phyloP scores from a whole-genome alignment of 2,888 invertebrate species.

The Mantis religiosa region DNA sequence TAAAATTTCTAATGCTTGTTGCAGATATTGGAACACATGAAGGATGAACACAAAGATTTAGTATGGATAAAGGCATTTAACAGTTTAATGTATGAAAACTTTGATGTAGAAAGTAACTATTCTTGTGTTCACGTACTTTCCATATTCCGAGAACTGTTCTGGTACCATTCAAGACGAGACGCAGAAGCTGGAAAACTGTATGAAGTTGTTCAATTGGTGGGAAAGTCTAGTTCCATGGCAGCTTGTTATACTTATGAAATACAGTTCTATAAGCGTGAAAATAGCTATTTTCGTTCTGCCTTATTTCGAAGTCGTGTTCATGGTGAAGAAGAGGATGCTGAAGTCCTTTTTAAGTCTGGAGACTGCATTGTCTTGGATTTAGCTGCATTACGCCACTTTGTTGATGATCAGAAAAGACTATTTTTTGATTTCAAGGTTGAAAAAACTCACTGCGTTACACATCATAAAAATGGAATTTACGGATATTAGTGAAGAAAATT shows the following conservation, averaged over 20 bases:
- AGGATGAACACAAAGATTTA: constrained; percentile 3
- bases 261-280: not conserved
- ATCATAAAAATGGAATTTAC: not conserved
- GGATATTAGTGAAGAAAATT: not conserved
- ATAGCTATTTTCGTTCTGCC: not conserved
- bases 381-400: not conserved
- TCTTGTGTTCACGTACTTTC: not conserved
- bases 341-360: not conserved
- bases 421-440: not conserved
- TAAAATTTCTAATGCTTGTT: not conserved
- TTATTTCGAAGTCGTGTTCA: not conserved
- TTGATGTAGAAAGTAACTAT: not conserved
- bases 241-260: not conserved
- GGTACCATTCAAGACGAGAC: not conserved
- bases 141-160: not conserved
- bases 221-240: not conserved
- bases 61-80: constrained; percentile 5
- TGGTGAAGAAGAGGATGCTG: not conserved
- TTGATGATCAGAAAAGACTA: not conserved
- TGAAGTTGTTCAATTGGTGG: not conserved
- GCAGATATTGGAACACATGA: constrained; percentile 9
- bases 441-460: not conserved
- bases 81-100: not conserved
- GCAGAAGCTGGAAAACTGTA: not conserved
- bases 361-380: not conserved